Percentiles rank a stretch among this genome's conserved stretches.
Conservation (phyloP, 2,888 invertebrate genomes). For the Nesidiocoris tenuis region DNA sequence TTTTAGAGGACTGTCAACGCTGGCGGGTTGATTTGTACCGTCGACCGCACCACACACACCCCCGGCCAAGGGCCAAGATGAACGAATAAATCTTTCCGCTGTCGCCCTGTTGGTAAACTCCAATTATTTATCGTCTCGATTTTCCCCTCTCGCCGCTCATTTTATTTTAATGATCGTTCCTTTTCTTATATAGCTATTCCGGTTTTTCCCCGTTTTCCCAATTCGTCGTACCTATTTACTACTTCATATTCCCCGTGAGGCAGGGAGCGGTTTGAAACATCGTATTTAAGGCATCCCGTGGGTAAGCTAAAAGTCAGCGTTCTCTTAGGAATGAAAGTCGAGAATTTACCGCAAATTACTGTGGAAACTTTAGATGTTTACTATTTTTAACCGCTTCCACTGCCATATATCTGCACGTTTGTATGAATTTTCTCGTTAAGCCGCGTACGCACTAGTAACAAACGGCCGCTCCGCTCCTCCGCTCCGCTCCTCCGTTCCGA, state of each 20-base stretch:
- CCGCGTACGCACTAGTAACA: no score
- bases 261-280: neutral
- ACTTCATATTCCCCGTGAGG: neutral
- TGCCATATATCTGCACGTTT: no score
- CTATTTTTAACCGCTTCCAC: no score
- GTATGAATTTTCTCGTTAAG: no score
- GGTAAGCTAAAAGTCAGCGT: no score
- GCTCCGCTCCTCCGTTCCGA: no score
- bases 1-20: conserved; percentile 22
- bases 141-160: conserved; percentile 13
- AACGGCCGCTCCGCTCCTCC: no score
- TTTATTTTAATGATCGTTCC: conserved; percentile 19
- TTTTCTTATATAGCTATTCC: neutral
- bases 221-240: neutral
- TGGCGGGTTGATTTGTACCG: conserved; percentile 27
- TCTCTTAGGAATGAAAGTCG: no score
- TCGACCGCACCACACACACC: conserved; percentile 3
- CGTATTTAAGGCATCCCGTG: no score
- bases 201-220: neutral
- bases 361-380: no score
- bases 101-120: conserved; percentile 28
- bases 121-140: conserved; percentile 25
- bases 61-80: conserved; percentile 2
- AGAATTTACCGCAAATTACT: no score
- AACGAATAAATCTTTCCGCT: conserved; percentile 24